phyloP scores from a whole-genome alignment of 2,888 invertebrate species.

The Idaea dimidiata region DNA sequence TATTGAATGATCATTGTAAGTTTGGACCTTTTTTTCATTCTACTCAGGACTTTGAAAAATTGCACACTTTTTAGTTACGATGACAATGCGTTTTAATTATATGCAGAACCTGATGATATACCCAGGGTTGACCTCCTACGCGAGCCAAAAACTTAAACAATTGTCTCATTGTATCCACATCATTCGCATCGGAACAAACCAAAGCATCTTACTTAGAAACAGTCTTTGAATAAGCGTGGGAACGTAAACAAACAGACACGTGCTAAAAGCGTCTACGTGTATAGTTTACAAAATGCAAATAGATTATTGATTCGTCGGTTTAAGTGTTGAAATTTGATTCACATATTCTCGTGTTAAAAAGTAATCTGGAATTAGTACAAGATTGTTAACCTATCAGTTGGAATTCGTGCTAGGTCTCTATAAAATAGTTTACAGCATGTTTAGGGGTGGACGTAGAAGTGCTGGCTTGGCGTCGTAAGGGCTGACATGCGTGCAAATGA shows the following conservation, averaged over 20 bases:
- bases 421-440: too few species aligned
- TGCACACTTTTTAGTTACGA: too few species aligned
- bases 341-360: not conserved
- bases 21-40: too few species aligned
- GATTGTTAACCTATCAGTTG: not conserved
- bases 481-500: too few species aligned
- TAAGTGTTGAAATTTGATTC: not conserved
- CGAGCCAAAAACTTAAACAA: not conserved
- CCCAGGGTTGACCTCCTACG: not conserved
- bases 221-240: constrained; percentile 3
- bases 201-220: not conserved
- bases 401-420: not conserved
- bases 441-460: too few species aligned
- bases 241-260: constrained; percentile 35
- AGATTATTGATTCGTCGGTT: not conserved
- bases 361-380: not conserved
- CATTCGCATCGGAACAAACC: constrained; percentile 4
- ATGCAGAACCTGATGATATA: not conserved
- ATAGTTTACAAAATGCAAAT: constrained; percentile 24
- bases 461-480: too few species aligned
- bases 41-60: too few species aligned
- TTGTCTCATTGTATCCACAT: not conserved
- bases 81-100: not conserved
- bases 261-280: constrained; percentile 36
- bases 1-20: too few species aligned